A percentile compares a stretch with the other conserved stretches of the same genome.
Evolutionary conservation across 1,140 invertebrate genomes (phyloP).

Genomic region (Centruroides sculpturatus): DNA sequence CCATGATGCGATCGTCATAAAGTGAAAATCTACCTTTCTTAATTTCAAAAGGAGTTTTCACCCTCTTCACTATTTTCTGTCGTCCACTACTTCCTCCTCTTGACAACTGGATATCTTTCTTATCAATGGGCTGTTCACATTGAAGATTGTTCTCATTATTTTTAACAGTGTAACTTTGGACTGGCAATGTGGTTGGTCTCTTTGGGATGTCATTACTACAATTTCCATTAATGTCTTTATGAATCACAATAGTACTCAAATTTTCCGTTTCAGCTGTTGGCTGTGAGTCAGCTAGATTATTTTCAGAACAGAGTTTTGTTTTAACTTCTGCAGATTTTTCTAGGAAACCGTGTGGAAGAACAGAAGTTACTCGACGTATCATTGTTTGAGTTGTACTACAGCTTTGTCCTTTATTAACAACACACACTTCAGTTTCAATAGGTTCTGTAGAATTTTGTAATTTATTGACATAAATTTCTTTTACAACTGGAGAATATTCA

Average conservation of each 20-base stretch:
- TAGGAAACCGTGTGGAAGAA: too few species aligned
- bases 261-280: neutral
- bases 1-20: constrained; percentile 75
- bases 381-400: constrained; percentile 12
- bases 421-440: constrained; percentile 19
- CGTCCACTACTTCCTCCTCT: neutral
- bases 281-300: neutral
- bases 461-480: too few species aligned
- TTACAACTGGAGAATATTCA: too few species aligned
- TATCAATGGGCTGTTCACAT: neutral
- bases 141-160: neutral
- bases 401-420: constrained; percentile 5
- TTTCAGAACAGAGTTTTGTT: too few species aligned
- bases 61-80: constrained; percentile 46
- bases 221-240: neutral
- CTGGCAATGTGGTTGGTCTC: neutral
- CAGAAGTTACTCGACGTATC: constrained; percentile 13
- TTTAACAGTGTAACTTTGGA: neutral
- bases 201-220: neutral
- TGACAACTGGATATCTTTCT: neutral
- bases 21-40: constrained; percentile 59
- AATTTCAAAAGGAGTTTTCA: constrained; percentile 66
- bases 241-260: neutral
- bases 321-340: too few species aligned
- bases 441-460: neutral